These are phyloP conservation scores for Pogoniulus pusillus DNA, from an alignment of 2,797 vertebrate species.

Conservation along the genomic window DNA sequence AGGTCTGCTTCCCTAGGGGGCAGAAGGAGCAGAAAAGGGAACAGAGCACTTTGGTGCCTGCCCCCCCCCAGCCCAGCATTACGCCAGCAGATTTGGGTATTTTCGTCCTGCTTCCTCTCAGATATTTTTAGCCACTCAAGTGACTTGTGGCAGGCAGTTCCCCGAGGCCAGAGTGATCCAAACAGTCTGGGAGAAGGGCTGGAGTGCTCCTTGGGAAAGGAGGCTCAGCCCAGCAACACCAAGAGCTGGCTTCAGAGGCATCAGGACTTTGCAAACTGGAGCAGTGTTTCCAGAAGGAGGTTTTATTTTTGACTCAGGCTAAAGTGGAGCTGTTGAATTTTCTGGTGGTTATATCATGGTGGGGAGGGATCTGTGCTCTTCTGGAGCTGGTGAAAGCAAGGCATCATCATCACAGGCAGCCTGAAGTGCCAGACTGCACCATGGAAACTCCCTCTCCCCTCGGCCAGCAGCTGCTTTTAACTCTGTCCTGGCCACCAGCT, in stretches of 20 bases:
- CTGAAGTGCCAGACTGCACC: not conserved
- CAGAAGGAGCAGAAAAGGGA: not conserved
- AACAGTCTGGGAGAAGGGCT: not conserved
- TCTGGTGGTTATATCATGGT: not conserved
- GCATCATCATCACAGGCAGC: not conserved
- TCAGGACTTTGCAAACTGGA: not conserved
- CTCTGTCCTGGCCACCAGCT: not conserved
- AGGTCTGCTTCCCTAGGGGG: not conserved
- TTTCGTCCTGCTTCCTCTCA: constrained; percentile 40
- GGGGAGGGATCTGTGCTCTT: not conserved
- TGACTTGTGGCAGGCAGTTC: constrained; percentile 56
- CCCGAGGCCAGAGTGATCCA: constrained; percentile 44
- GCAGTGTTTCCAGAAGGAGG: not conserved
- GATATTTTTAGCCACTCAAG: constrained; percentile 54
- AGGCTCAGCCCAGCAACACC: not conserved
- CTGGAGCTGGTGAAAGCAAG: not conserved
- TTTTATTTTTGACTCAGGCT: not conserved
- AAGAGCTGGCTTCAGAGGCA: not conserved
- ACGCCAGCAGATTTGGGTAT: not conserved
- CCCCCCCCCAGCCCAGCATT: not conserved
- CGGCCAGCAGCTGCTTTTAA: not conserved
- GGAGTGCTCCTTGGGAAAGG: not conserved
- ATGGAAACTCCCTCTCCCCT: not conserved
- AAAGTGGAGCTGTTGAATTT: constrained; percentile 10
- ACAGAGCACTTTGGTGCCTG: not conserved